These are phyloP conservation scores for Leptinotarsa lineolata DNA, from an alignment of 1,140 invertebrate species.

Conservation along the genomic window DNA sequence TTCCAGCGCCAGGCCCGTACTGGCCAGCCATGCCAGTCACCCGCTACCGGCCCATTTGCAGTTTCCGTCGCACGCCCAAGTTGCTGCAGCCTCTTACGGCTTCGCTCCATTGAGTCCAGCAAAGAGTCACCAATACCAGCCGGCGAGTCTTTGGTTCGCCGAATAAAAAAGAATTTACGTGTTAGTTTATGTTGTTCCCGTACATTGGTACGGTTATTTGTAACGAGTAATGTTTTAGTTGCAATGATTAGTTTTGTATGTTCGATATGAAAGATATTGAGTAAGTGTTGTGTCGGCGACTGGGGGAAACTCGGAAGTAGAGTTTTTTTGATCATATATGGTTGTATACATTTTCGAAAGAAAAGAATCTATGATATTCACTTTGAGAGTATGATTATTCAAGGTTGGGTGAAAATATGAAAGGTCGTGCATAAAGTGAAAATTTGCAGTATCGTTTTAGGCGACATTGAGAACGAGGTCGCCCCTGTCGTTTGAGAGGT, in stretches of 20 bases:
- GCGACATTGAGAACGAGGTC: too few species aligned
- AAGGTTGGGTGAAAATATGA: too few species aligned
- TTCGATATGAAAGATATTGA: constrained; percentile 17
- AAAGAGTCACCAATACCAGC: constrained; percentile 72
- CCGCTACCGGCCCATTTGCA: constrained; percentile 86
- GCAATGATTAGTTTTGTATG: constrained; percentile 11
- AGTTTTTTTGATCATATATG: too few species aligned
- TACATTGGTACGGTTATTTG: neutral
- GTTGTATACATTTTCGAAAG: too few species aligned
- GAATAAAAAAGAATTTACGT: constrained; percentile 57
- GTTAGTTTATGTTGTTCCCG: too few species aligned
- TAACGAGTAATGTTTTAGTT: constrained; percentile 5
- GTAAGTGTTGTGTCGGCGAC: too few species aligned
- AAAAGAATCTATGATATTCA: too few species aligned
- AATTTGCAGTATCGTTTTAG: too few species aligned
- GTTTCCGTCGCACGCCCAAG: constrained; percentile 69
- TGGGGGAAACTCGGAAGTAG: too few species aligned
- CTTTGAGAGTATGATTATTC: too few species aligned
- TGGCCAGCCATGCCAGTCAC: constrained; percentile 73
- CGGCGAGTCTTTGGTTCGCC: constrained; percentile 75
- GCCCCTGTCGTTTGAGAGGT: too few species aligned
- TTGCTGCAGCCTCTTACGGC: constrained; percentile 67
- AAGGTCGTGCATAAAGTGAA: too few species aligned
- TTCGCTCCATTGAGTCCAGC: constrained; percentile 74
- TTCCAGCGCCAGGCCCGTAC: constrained; percentile 73